phyloP scores from a whole-genome alignment of 2,113 vertebrate genomes.

The Peucedramus taeniatus region DNA sequence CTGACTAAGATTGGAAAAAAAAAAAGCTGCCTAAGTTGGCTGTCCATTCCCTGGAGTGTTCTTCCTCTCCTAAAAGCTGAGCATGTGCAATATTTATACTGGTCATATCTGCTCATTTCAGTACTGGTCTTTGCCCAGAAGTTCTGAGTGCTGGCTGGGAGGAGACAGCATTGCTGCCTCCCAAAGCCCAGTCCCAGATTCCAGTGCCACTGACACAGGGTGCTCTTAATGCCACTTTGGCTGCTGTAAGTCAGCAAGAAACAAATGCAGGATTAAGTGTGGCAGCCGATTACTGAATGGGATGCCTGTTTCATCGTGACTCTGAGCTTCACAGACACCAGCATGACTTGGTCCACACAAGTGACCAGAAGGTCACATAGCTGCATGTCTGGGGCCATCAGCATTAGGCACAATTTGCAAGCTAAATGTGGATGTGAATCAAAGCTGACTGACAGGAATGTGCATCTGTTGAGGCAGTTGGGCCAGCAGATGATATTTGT shows the following conservation, averaged over 20 bases:
- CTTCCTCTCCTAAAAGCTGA: background rate
- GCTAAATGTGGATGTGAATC: background rate
- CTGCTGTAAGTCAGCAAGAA: slow-evolving; percentile 38
- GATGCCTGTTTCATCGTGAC: background rate
- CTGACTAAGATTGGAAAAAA: background rate
- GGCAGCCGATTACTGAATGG: background rate
- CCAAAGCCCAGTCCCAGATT: background rate
- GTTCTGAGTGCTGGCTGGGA: background rate
- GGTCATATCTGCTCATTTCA: background rate
- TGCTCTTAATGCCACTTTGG: background rate
- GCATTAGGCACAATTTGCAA: background rate
- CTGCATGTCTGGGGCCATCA: background rate
- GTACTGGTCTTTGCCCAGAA: background rate
- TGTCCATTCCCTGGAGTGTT: background rate
- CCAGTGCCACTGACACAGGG: background rate
- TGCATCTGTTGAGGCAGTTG: slow-evolving; percentile 46
- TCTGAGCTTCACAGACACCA: background rate
- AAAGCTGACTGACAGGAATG: slow-evolving; percentile 61
- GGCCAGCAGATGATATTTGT: background rate
- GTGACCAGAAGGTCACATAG: slow-evolving; percentile 23
- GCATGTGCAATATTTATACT: background rate
- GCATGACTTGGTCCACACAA: background rate
- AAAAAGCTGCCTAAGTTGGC: background rate
- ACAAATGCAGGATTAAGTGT: slow-evolving; percentile 49
- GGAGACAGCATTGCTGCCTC: background rate